A percentile compares a stretch with the other conserved stretches of the same genome.
Evolutionary conservation across 2,797 vertebrate genomes (phyloP).

Genomic region (Nannoperca obscura): DNA sequence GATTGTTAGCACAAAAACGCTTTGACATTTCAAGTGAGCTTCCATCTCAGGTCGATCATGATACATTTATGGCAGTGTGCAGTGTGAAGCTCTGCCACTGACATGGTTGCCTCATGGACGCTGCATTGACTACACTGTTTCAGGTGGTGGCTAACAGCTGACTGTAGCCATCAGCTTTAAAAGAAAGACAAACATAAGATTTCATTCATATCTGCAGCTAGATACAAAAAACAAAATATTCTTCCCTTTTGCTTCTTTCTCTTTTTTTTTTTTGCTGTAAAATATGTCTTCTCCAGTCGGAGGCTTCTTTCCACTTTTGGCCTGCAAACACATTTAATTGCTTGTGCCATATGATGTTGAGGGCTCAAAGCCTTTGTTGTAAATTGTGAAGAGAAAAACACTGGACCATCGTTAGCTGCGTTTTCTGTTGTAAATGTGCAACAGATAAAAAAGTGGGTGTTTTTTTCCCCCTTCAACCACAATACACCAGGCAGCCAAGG

Average conservation of each 20-base stretch:
- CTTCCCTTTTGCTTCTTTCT: not conserved
- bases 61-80: constrained; percentile 24
- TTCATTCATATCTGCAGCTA: constrained; percentile 15
- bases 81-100: constrained; percentile 20
- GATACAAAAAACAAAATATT: constrained; percentile 4
- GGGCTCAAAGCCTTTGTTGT: constrained; percentile 56
- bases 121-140: not conserved
- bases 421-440: constrained; percentile 48
- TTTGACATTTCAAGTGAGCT: constrained; percentile 37
- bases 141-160: constrained; percentile 20
- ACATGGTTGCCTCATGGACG: constrained; percentile 14
- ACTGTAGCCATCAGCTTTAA: constrained; percentile 12
- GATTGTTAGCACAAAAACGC: constrained; percentile 10
- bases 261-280: not conserved
- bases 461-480: constrained; percentile 17
- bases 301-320: constrained; percentile 58
- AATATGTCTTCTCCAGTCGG: constrained; percentile 62
- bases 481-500: constrained; percentile 11
- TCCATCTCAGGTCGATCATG: constrained; percentile 32
- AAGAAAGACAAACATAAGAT: constrained; percentile 7
- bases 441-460: too few species aligned
- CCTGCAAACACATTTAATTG: constrained; percentile 85
- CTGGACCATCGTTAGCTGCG: constrained; percentile 45
- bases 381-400: constrained; percentile 56
- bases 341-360: constrained; percentile 71